phyloP scores from a whole-genome alignment of 2,888 invertebrate genomes.

The Orthonychiurus folsomi region DNA sequence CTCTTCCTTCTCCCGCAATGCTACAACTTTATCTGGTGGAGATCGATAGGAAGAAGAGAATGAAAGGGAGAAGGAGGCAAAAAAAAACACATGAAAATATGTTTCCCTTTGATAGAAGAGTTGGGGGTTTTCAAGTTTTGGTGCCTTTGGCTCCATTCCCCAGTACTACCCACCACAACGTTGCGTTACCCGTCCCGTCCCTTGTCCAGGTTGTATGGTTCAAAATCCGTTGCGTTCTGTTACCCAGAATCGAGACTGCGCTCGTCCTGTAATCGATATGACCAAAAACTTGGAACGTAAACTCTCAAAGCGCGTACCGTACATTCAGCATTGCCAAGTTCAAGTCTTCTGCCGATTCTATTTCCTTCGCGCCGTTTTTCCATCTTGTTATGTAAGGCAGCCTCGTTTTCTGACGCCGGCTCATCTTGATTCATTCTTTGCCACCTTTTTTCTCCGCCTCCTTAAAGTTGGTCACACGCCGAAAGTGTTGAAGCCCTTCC shows the following conservation, averaged over 20 bases:
- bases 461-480: too few species aligned
- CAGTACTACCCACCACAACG: not conserved
- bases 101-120: slow-evolving; percentile 30
- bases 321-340: too few species aligned
- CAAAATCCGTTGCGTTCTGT: too few species aligned
- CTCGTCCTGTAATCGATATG: slow-evolving; percentile 40
- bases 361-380: not conserved
- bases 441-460: not conserved
- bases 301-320: too few species aligned
- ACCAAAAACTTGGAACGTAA: slow-evolving; percentile 27
- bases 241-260: slow-evolving; percentile 37
- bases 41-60: slow-evolving; percentile 41
- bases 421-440: not conserved
- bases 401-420: not conserved
- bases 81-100: slow-evolving; percentile 33
- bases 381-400: not conserved
- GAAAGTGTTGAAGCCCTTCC: too few species aligned
- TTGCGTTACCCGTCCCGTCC: too few species aligned
- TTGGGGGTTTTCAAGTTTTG: slow-evolving; percentile 16
- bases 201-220: too few species aligned
- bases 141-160: not conserved
- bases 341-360: not conserved
- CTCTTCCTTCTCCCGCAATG: slow-evolving; percentile 14
- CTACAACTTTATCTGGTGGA: slow-evolving; percentile 39
- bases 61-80: slow-evolving; percentile 11